A percentile compares a stretch with the other conserved stretches of the same genome.
These are phyloP conservation scores for Papilio gigon DNA, from an alignment of 2,888 invertebrate genomes.

Conservation along the genomic window DNA sequence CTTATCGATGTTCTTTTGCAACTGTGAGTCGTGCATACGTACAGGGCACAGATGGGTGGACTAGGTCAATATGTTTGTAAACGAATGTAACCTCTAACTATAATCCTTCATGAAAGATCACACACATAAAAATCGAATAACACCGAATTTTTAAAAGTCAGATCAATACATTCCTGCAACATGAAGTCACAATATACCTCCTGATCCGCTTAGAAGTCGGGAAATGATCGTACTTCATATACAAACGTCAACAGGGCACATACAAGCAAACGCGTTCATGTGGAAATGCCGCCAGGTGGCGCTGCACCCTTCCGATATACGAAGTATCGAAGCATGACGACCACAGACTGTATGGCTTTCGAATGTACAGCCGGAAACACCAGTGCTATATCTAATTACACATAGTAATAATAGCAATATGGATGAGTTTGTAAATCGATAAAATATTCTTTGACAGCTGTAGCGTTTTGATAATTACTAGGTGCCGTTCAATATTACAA, in stretches of 20 bases:
- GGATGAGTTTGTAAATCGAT: slow-evolving; percentile 41
- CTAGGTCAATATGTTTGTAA: too few relatives aligned
- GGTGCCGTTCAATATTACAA: neutral
- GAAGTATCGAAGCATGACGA: slow-evolving; percentile 61
- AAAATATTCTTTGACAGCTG: slow-evolving; percentile 27
- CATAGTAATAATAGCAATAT: slow-evolving; percentile 29
- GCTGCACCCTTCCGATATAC: slow-evolving; percentile 52
- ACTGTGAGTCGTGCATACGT: neutral
- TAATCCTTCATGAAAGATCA: too few relatives aligned
- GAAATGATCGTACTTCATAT: neutral
- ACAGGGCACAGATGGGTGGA: too few relatives aligned
- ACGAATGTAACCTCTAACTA: too few relatives aligned
- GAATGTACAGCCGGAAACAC: slow-evolving; percentile 53
- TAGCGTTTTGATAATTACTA: neutral
- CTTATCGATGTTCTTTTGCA: slow-evolving; percentile 22
- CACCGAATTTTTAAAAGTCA: too few relatives aligned
- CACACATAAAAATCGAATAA: too few relatives aligned
- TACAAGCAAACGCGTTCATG: slow-evolving; percentile 50
- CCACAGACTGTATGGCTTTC: slow-evolving; percentile 63
- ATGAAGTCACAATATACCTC: neutral
- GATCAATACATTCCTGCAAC: too few relatives aligned
- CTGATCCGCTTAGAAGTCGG: neutral
- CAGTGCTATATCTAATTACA: slow-evolving; percentile 48
- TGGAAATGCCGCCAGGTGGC: slow-evolving; percentile 55
- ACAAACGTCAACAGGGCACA: neutral